A percentile compares a stretch with the other conserved stretches of the same genome.
These are phyloP conservation scores for Lasioglossum pauxillum DNA, from an alignment of 2,888 invertebrate species.

Conservation along the genomic window DNA sequence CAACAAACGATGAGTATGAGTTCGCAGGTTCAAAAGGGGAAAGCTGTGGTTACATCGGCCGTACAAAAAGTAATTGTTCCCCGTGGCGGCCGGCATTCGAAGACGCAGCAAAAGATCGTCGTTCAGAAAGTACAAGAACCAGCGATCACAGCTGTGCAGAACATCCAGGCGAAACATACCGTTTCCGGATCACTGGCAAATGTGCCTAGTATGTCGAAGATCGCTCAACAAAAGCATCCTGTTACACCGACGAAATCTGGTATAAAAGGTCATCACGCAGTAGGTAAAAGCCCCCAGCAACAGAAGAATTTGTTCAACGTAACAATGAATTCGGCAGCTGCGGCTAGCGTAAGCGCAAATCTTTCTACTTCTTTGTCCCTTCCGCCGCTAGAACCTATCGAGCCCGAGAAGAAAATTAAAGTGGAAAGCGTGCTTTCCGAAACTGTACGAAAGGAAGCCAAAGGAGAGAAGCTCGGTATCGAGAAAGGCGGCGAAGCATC, in stretches of 20 bases:
- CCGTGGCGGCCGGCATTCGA: slow-evolving; percentile 71
- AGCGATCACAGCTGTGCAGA: slow-evolving; percentile 53
- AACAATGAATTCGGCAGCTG: slow-evolving; percentile 57
- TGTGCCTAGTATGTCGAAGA: slow-evolving; percentile 43
- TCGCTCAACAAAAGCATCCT: slow-evolving; percentile 57
- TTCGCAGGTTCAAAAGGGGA: slow-evolving; percentile 68
- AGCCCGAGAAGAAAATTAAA: slow-evolving; percentile 67
- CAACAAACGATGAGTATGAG: slow-evolving; percentile 57
- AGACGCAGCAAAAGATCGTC: slow-evolving; percentile 75
- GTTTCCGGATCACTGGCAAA: slow-evolving; percentile 24
- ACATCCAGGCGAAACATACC: slow-evolving; percentile 58
- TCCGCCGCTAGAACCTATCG: slow-evolving; percentile 70
- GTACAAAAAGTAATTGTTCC: slow-evolving; percentile 72
- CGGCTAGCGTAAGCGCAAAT: slow-evolving; percentile 45
- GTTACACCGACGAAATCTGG: slow-evolving; percentile 38
- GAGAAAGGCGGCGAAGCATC: slow-evolving; percentile 50
- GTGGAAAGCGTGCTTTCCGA: slow-evolving; percentile 61
- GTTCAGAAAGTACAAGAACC: slow-evolving; percentile 69
- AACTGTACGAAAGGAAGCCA: slow-evolving; percentile 60
- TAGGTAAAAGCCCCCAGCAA: slow-evolving; percentile 46
- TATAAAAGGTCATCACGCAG: slow-evolving; percentile 53
- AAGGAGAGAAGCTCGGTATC: slow-evolving; percentile 37
- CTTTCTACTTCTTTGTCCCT: slow-evolving; percentile 60
- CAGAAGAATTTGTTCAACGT: slow-evolving; percentile 73
- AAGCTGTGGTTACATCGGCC: slow-evolving; percentile 52